Evolutionary conservation across 1,140 invertebrate genomes (phyloP), one percentile per base, ranked within the genome.

Genomic region (Dryas iulia): DNA sequence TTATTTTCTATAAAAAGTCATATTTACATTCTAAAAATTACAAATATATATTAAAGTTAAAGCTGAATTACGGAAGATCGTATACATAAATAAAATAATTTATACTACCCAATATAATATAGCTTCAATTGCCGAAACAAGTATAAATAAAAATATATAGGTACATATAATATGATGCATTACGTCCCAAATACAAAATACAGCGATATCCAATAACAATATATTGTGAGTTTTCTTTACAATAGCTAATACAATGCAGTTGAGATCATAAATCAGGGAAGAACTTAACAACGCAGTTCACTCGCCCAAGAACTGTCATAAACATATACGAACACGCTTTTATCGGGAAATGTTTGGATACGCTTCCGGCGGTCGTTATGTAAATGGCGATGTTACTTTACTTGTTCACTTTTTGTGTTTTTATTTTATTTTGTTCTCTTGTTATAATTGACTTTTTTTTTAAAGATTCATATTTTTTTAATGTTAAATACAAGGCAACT

Each of bases 321-420:
- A 72, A 81, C 74, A 79, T 74, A 63, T 68, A 72, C 67, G 66
- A 72, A 71, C 71, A 76, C 69, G 72, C 69, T 75, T 77, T 77
- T 79, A 83, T 83, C 77, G 75, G 64, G 52, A 69, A 78, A 74
- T 80, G 70, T 79, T 79, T 76, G 73, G 72, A 71, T 75, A 71
- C 71, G 70, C 70, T 72, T 68, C 59, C 25, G 69, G 77, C 74
- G 28, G 33, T 69, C 66, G 59, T 69, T 69, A 69, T 69, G 66
- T 69, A 69, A 69, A 69, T 68, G 52, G 30, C 24, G 65, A 53
- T 58, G 66, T 69, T 57, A 69, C 72, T 77, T 81, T 75, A 62
- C 67, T 72, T 69, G 62, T 61, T 63, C 69, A 54, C 10, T 47
- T 18, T 21, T 21, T 47, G 6, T 28, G 26, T 28, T 28, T 28